A percentile compares a stretch with the other conserved stretches of the same genome.
phyloP scores from a whole-genome alignment of 2,113 vertebrate genomes.

The Ctenodactylus gundi region DNA sequence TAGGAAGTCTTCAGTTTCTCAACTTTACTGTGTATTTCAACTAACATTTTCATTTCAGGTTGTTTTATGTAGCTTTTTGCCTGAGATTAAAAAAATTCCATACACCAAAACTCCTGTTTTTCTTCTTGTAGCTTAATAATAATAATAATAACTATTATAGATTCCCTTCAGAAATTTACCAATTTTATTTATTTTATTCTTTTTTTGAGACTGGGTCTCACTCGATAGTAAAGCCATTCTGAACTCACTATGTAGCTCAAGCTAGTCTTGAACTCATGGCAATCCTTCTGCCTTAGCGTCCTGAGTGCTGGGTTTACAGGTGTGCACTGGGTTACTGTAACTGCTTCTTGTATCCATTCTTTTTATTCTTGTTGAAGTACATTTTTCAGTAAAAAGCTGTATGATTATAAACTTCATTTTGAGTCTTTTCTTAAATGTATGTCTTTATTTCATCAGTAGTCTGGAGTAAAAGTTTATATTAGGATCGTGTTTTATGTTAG shows the following conservation, averaged over 20 bases:
- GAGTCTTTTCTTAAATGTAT: too few species aligned
- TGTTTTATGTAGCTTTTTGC: background rate
- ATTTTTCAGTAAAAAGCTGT: background rate
- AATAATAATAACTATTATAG: background rate
- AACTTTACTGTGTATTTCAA: background rate
- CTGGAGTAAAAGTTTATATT: too few species aligned
- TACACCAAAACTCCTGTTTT: background rate
- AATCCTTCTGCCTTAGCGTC: too few species aligned
- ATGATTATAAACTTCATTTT: too few species aligned
- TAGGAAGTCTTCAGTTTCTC: background rate
- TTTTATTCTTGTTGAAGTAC: background rate
- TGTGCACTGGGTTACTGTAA: too few species aligned
- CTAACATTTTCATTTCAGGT: background rate
- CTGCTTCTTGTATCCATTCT: background rate
- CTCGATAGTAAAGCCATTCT: too few species aligned
- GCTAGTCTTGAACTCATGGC: too few species aligned
- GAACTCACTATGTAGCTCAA: too few species aligned
- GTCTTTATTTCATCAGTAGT: too few species aligned
- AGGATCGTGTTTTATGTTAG: too few species aligned
- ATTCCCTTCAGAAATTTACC: background rate
- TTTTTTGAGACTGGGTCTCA: too few species aligned
- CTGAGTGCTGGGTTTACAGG: too few species aligned
- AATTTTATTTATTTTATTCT: background rate
- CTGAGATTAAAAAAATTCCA: background rate
- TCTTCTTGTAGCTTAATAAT: background rate